Conservation (phyloP, 1,140 invertebrate genomes). For the Triops longicaudatus region DNA sequence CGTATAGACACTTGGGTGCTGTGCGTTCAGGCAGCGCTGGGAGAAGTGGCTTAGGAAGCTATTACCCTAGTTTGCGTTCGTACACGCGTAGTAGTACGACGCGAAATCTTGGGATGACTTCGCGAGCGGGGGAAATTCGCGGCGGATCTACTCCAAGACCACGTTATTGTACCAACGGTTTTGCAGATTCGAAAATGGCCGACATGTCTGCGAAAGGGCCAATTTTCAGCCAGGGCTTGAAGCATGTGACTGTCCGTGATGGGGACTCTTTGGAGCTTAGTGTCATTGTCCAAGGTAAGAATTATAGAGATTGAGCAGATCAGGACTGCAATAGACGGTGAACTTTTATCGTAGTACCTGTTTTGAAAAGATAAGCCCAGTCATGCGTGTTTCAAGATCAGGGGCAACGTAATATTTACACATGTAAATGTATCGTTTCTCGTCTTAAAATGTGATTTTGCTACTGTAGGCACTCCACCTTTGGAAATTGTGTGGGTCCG, state of each 20-base stretch:
- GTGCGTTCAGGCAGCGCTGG: slow-evolving; percentile 23
- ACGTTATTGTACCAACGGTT: slow-evolving; percentile 43
- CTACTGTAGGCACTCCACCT: slow-evolving; percentile 47
- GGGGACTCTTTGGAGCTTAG: slow-evolving; percentile 51
- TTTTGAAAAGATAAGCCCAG: not conserved
- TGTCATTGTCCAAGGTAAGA: slow-evolving; percentile 43
- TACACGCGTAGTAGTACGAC: not conserved
- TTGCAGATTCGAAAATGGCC: slow-evolving; percentile 41
- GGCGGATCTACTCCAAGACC: slow-evolving; percentile 29
- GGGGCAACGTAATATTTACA: not conserved
- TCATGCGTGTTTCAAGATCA: not conserved
- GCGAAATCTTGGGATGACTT: slow-evolving; percentile 11
- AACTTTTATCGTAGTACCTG: too few species aligned
- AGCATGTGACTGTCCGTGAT: slow-evolving; percentile 47
- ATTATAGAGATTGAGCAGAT: not conserved
- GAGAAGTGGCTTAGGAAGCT: slow-evolving; percentile 1
- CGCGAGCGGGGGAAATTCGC: slow-evolving; percentile 7
- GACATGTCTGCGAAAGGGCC: slow-evolving; percentile 43
- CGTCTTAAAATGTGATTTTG: not conserved
- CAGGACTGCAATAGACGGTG: not conserved
- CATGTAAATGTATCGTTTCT: too few species aligned
- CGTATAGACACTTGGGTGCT: slow-evolving; percentile 17
- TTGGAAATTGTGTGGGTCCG: slow-evolving; percentile 61
- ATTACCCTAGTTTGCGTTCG: slow-evolving; percentile 18
- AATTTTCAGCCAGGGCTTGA: slow-evolving; percentile 42